These are phyloP conservation scores for Euphonia xanthogaster DNA, from an alignment of 2,797 vertebrate species.

Conservation along the genomic window DNA sequence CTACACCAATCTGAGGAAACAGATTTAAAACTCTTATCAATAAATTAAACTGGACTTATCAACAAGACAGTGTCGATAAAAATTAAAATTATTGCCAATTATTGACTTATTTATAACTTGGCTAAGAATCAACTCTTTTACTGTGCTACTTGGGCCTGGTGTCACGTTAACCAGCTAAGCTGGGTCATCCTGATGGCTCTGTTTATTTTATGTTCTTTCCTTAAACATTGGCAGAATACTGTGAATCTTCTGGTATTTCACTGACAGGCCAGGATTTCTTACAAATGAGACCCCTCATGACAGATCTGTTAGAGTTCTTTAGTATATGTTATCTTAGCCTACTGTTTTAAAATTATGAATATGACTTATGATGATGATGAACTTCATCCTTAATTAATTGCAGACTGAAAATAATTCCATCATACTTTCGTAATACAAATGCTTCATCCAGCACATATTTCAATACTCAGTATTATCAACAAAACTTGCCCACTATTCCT, in stretches of 20 bases:
- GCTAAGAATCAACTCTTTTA: neutral
- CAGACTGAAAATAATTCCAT: neutral
- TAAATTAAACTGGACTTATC: neutral
- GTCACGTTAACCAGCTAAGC: slow-evolving; percentile 11
- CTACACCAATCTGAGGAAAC: neutral
- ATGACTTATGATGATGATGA: neutral
- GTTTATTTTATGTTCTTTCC: slow-evolving; percentile 3
- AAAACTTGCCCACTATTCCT: neutral
- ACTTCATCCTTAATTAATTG: neutral
- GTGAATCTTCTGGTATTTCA: neutral
- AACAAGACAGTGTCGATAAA: neutral
- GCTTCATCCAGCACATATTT: neutral
- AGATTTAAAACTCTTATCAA: neutral
- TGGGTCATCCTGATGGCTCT: slow-evolving; percentile 35
- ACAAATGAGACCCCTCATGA: neutral
- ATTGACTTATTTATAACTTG: slow-evolving; percentile 21
- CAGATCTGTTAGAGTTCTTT: neutral
- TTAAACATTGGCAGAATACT: slow-evolving; percentile 25
- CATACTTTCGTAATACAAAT: neutral
- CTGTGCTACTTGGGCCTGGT: neutral
- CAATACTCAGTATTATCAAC: neutral
- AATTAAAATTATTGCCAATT: slow-evolving; percentile 13
- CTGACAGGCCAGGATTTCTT: neutral
- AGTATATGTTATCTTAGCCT: neutral
- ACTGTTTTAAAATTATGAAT: neutral